Evolutionary conservation across 2,888 invertebrate genomes (phyloP).

Genomic region (Meloe dianella): DNA sequence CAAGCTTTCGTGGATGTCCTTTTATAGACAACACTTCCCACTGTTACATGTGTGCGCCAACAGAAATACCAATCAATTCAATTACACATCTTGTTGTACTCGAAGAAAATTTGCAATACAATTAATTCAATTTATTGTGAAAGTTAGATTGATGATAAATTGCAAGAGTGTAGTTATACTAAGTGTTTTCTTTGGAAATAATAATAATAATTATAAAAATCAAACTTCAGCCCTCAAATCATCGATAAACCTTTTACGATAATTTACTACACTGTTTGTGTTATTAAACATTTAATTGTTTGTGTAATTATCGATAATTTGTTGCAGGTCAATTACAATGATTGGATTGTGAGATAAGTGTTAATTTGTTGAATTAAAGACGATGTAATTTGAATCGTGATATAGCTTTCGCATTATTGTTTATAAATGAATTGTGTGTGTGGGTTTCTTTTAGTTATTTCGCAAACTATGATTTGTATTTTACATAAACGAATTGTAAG

Average conservation of each 20-base stretch:
- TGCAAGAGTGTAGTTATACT: not conserved
- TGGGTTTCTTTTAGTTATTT: slow-evolving; percentile 21
- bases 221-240: too few species aligned
- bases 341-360: slow-evolving; percentile 1
- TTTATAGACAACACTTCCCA: slow-evolving; percentile 8
- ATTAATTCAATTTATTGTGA: slow-evolving; percentile 2
- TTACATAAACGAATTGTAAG: slow-evolving; percentile 29
- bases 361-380: slow-evolving; percentile 3
- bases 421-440: slow-evolving; percentile 22
- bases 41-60: slow-evolving; percentile 1
- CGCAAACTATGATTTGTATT: slow-evolving; percentile 31
- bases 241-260: too few species aligned
- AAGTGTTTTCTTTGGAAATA: too few species aligned
- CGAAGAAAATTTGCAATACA: slow-evolving; percentile 2
- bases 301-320: not conserved
- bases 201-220: not conserved
- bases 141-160: not conserved
- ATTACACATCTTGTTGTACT: slow-evolving; percentile 5
- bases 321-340: not conserved
- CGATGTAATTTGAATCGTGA: slow-evolving; percentile 3
- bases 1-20: not conserved
- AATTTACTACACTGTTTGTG: not conserved
- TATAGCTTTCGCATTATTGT: slow-evolving; percentile 16
- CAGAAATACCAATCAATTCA: slow-evolving; percentile 11
- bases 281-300: not conserved